Percentiles rank a stretch among this genome's conserved stretches.
Conservation (phyloP, 2,113 vertebrate genomes). For the Eptesicus fuscus region DNA sequence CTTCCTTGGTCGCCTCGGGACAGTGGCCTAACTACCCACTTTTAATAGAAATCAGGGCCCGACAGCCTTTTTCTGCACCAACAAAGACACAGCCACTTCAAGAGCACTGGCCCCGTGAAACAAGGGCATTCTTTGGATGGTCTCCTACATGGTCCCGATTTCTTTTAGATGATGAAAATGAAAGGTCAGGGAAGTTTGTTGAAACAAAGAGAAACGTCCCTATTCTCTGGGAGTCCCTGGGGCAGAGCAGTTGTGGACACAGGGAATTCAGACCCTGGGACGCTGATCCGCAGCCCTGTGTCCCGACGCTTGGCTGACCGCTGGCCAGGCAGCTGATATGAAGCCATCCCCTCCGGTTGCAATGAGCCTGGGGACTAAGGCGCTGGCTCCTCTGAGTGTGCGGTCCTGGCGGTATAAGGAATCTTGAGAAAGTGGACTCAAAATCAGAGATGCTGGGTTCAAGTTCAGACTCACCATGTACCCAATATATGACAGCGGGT, state of each 20-base stretch:
- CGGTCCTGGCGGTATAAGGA: accelerated
- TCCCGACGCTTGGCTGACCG: accelerated
- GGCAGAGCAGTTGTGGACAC: background rate
- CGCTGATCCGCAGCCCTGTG: accelerated
- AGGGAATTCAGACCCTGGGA: accelerated
- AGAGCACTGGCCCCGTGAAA: background rate
- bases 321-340: no score
- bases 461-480: background rate
- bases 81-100: background rate
- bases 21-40: background rate
- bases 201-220: background rate
- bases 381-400: accelerated
- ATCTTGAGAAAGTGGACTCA: accelerated
- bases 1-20: background rate
- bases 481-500: accelerated
- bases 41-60: background rate
- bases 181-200: background rate
- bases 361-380: accelerated
- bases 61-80: background rate
- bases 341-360: accelerated
- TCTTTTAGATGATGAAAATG: background rate
- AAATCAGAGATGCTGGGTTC: no score
- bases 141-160: background rate
- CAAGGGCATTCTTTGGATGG: background rate
- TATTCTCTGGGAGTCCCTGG: background rate